Evolutionary conservation across 1,140 invertebrate species (phyloP).

Genomic region (Drosophila neocordata): DNA sequence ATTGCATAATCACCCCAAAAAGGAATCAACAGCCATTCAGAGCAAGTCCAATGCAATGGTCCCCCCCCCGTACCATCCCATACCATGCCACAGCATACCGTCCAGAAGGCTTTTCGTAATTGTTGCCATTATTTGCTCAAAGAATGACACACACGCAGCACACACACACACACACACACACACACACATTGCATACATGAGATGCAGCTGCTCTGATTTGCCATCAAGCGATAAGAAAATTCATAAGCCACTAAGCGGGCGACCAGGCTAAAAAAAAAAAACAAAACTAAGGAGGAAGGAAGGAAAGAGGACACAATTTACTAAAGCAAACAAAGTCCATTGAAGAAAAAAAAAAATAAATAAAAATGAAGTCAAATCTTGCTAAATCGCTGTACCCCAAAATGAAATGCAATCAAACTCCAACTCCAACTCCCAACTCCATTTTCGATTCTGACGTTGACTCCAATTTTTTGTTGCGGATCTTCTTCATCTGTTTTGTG

Average conservation of each 20-base stretch:
- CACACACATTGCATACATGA: constrained; percentile 3
- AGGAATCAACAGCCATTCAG: constrained; percentile 64
- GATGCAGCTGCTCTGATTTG: constrained; percentile 18
- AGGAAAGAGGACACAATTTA: constrained; percentile 60
- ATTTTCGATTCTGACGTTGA: neutral
- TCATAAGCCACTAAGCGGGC: constrained; percentile 7
- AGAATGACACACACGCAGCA: constrained; percentile 53
- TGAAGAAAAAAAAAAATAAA: constrained; percentile 18
- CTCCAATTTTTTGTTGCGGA: neutral
- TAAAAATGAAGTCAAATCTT: constrained; percentile 21
- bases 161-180: constrained; percentile 38
- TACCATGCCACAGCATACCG: neutral
- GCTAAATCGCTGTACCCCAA: constrained; percentile 31
- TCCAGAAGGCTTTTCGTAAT: constrained; percentile 48
- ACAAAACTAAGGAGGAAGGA: constrained; percentile 5
- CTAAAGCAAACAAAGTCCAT: constrained; percentile 71
- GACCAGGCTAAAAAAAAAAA: too few species aligned
- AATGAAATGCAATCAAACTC: constrained; percentile 79
- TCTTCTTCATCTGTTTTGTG: constrained; percentile 24
- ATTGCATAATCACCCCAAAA: constrained; percentile 76
- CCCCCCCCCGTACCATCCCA: neutral
- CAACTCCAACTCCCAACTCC: constrained; percentile 31
- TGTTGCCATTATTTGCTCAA: constrained; percentile 81
- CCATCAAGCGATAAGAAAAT: constrained; percentile 20
- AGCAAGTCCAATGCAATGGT: neutral